Conservation (phyloP, 1,140 invertebrate species). For the Holcopasites calliopsidis region DNA sequence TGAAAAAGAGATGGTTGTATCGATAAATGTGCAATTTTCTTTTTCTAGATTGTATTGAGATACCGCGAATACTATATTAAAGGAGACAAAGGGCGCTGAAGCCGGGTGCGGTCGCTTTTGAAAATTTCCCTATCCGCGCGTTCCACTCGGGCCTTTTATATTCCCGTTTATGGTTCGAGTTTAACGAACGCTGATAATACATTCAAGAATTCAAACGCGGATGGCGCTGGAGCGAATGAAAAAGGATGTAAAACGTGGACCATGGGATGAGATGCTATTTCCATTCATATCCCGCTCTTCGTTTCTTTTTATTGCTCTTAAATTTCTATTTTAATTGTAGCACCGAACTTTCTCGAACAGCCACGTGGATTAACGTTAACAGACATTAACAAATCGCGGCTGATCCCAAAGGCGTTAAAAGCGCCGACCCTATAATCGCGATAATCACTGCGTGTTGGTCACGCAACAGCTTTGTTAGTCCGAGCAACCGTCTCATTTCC, state of each 20-base stretch:
- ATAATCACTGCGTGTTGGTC: constrained; percentile 62
- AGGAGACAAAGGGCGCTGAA: not conserved
- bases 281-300: not conserved
- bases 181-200: not conserved
- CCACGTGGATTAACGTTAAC: too few species aligned
- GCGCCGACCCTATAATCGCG: constrained; percentile 42
- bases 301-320: not conserved
- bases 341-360: too few species aligned
- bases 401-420: constrained; percentile 10
- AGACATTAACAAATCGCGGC: constrained; percentile 45
- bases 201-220: not conserved
- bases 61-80: too few species aligned
- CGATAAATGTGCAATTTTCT: not conserved
- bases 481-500: constrained; percentile 33
- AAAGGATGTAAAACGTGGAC: not conserved
- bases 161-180: not conserved
- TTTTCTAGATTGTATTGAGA: too few species aligned
- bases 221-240: not conserved
- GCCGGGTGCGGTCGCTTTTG: not conserved
- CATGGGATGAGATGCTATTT: not conserved
- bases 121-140: not conserved
- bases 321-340: not conserved
- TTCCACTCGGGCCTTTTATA: not conserved
- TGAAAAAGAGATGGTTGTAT: not conserved
- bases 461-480: constrained; percentile 53